Percentiles rank a stretch among this genome's conserved stretches.
Conservation (phyloP, 2,113 vertebrate genomes). For the Sialia sialis region DNA sequence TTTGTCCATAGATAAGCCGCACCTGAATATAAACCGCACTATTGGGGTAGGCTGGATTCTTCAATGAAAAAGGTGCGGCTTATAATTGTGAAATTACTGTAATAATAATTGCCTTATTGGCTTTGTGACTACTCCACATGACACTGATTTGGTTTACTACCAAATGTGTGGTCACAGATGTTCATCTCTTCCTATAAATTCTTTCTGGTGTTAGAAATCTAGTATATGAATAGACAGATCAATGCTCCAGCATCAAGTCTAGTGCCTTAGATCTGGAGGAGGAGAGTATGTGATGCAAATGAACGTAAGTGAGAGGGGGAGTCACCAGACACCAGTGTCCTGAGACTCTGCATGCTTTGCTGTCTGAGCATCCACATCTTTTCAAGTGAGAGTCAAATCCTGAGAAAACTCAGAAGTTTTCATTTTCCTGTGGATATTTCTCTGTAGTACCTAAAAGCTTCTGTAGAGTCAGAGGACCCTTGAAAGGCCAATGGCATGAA, state of each 20-base stretch:
- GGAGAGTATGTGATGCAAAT: background rate
- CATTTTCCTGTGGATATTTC: background rate
- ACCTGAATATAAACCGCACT: too few relatives aligned
- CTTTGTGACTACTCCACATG: background rate
- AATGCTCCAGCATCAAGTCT: background rate
- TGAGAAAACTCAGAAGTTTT: background rate
- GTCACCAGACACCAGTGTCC: background rate
- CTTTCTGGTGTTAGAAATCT: background rate
- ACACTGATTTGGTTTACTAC: background rate
- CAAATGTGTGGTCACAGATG: background rate
- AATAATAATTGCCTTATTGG: background rate
- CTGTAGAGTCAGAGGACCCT: background rate
- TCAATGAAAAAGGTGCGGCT: too few relatives aligned
- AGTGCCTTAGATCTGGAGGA: background rate
- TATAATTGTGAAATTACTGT: too few relatives aligned
- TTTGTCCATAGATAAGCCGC: too few relatives aligned
- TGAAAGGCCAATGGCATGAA: background rate
- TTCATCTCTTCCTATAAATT: background rate
- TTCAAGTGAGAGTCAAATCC: background rate
- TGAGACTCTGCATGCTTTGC: background rate
- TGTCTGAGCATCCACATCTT: background rate
- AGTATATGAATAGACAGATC: background rate
- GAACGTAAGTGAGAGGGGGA: background rate
- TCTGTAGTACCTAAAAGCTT: background rate
- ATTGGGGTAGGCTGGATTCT: too few relatives aligned